Evolutionary conservation across 2,888 invertebrate genomes (phyloP), one percentile per base, ranked within the genome.

Genomic region (Lysandra coridon): DNA sequence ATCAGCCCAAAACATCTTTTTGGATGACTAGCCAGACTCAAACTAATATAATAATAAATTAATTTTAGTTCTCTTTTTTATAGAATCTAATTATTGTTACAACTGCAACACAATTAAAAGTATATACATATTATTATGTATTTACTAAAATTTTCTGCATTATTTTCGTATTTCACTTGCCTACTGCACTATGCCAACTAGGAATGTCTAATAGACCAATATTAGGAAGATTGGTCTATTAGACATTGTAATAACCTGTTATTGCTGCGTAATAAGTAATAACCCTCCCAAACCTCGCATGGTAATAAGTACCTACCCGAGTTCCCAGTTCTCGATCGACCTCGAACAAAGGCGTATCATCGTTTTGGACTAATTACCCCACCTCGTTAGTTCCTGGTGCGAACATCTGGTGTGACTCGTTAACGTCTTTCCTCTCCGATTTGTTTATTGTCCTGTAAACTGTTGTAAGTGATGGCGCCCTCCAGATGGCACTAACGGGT

Each of bases 291-390:
- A 10, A 49, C 57, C 57, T 57, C 57, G 14, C 57, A 14, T 17
- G 40, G 74, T 23, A n/a, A 74, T 49, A 74, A 49, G 44, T 49
- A 49, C 44, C 30, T 30, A 49, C 23, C 23, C 23, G 23, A 75
- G 23, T 49, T 44, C 23, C 23, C 49, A 49, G 44, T 37, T 75
- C 49, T 30, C 40, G 23, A 75, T 69, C 69, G 33, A 69, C 69
- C 69, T 69, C 44, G 40, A 74, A 78, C 78, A 78, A 78, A 78
- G 78, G 78, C 60, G 78, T 64, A 69, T 64, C 78, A 78, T 64
- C 78, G 78, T 30, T 64, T 64, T 62, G 44, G 69, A 69, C 78
- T 64, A 78, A 78, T 78, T 69, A 78, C 78, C 44, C 12, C 78
- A 60, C 78, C 78, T 78, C 78, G 78, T 78, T 78, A 78, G 62